Evolutionary conservation across 1,140 invertebrate genomes (phyloP).

Genomic region (Drosophila lacertosa): DNA sequence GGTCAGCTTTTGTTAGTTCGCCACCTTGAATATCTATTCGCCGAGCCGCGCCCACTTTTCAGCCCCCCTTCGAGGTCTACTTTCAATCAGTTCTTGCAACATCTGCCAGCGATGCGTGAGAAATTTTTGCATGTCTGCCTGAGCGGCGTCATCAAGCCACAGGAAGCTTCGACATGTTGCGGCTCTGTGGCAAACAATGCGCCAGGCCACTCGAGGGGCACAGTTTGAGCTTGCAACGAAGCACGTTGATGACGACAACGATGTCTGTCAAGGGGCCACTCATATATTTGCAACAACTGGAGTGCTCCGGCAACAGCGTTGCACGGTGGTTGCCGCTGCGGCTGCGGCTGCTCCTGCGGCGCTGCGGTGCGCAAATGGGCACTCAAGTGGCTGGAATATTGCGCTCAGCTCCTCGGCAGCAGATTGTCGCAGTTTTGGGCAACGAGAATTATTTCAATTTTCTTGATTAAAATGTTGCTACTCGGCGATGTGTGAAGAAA

Average conservation of each 20-base stretch:
- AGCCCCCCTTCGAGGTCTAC: background rate
- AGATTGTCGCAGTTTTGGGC: conserved; percentile 63
- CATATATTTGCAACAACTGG: conserved; percentile 79
- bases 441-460: conserved; percentile 45
- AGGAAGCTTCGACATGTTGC: conserved; percentile 60
- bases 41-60: background rate
- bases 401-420: conserved; percentile 42
- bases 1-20: background rate
- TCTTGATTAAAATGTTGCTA: conserved; percentile 49
- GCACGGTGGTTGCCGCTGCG: conserved; percentile 33
- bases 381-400: conserved; percentile 75
- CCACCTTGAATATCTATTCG: background rate
- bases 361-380: conserved; percentile 69
- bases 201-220: conserved; percentile 56
- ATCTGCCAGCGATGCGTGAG: conserved; percentile 74
- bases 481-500: conserved; percentile 71
- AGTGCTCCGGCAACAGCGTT: conserved; percentile 40
- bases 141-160: conserved; percentile 69
- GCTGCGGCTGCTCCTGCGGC: conserved; percentile 60
- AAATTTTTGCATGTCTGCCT: conserved; percentile 62
- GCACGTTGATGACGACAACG: conserved; percentile 24
- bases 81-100: conserved; percentile 15
- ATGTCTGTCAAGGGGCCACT: conserved; percentile 79
- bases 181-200: conserved; percentile 45
- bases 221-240: conserved; percentile 57